Evolutionary conservation across 2,888 invertebrate genomes (phyloP), one percentile per base, ranked within the genome.

Genomic region (Pardosa pseudoannulata): DNA sequence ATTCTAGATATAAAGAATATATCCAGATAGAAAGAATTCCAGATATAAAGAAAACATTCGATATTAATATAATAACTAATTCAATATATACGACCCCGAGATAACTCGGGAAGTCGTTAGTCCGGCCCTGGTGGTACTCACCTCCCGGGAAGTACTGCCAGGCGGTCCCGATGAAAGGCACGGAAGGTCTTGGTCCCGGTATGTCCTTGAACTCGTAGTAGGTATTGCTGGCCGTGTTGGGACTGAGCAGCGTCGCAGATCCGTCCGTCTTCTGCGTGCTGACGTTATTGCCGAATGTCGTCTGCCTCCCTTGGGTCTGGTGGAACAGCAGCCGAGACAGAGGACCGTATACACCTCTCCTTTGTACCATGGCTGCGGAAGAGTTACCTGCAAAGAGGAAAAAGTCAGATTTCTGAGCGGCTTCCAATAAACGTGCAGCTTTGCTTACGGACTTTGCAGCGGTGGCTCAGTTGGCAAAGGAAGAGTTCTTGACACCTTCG

Each of bases 111-210:
- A n/a, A n/a, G n/a, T n/a, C n/a, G n/a, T n/a, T n/a, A n/a, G n/a
- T n/a, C n/a, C n/a, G n/a, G n/a, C n/a, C n/a, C n/a, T n/a, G n/a
- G n/a, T n/a, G n/a, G 11, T 32, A 50, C 83, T 81, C 74, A 89
- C 89, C 74, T 28, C 79, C 85, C 7, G 73, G 75, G 31, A 89
- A 89, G 62, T 90, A 90, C 50, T 89, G 89, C 90, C 90, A 90
- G 19, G 82, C 87, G 16, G 90, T 90, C 2, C 90, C 90, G 13
- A 90, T 83, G 68, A 90, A 81, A 7, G 90, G 90, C 7, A 90
- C 50, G 5, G 90, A 90, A n/a, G 90, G 90, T 72, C 81, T 76
- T 0, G 90, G 90, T 39, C 90, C 90, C 0, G 90, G 90, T 31
- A 90, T 89, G 27, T 88, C 79, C 5, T 81, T 32, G 7, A 89